Evolutionary conservation across 2,888 invertebrate genomes (phyloP), one percentile per base, ranked within the genome.

Genomic region (Cryptocephalus moraei): DNA sequence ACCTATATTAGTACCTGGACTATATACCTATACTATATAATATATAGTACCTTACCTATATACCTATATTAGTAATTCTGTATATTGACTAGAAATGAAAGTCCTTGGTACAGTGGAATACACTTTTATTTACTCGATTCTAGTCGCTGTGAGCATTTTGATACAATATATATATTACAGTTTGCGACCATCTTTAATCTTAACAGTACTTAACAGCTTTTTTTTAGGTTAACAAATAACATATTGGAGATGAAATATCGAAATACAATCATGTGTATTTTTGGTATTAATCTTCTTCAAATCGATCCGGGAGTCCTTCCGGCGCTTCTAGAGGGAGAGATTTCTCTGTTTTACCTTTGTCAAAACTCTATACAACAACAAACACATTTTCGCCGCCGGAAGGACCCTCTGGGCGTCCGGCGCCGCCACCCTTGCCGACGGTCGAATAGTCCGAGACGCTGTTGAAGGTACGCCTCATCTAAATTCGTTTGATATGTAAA

Each of bases 181-280:
- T 65, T 62, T 64, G 71, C 70, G 70, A 70, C 70, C 65, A 61
- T 59, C 64, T 64, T 56, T 61, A 63, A 65, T 64, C 69, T 70
- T 71, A 71, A 71, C 70, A 71, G 67, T 71, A 71, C 70, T 68
- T 71, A 71, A 71, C 70, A 71, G 71, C 68, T 64, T 68, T 22
- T 22, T 22, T 57, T 69, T 68, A 70, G 65, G 63, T 70, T 70
- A 70, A 71, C 70, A 70, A 71, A 70, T 70, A 70, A 71, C 70
- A 71, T 70, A 69, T 65, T 67, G 68, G 64, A 69, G 67, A 68
- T 69, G 70, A 69, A 59, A 67, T 66, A 63, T 66, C 61, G 63
- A 64, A 68, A 65, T 66, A 66, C 66, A 66, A 62, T 63, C 62
- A 60, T 57, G 59, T 63, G 62, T 64, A 62, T 63, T 64, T 61